Evolutionary conservation across 2,113 vertebrate genomes (phyloP), one percentile per base, ranked within the genome.

Genomic region (Argyrosomus japonicus): DNA sequence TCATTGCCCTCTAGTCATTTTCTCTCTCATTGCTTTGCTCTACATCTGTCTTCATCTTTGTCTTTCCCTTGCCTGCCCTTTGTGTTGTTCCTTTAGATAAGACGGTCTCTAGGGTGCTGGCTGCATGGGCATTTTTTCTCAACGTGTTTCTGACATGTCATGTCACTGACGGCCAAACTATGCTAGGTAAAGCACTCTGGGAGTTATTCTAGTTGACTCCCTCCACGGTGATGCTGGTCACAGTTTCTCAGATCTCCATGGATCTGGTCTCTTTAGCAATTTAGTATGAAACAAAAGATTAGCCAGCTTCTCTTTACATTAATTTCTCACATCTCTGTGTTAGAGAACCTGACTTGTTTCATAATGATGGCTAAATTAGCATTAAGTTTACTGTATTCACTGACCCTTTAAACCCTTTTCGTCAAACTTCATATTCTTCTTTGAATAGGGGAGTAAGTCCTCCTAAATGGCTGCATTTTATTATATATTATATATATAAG

Each of bases 31-130:
- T 63, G 27, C 62, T 54, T 62, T 58, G 32, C 57, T 68, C 54
- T 73, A 23, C 84, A 67, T 82, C 76, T 69, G 73, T 85, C 29
- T 86, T 77, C 76, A 43, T 87, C 88, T 85, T 88, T 86, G 84
- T 68, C 75, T 89, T 90, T 87, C 68, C 58, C 53, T 81, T 50
- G 56, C 57, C 14, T 69, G 18, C 21, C 60, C 40, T 79, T 87
- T 83, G 75, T 81, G 50, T 71, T 2, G 27, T 14, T 56, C 27
- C 56, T 67, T 29, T 8, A 62, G 71, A 85, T 69, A 14, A 80
- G 70, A 71, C 21, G 69, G 82, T 87, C 65, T 90, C 88, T 36
- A 2, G 75, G 83, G 32, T 68, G 72, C n/a, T 13, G 53, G 4
- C 65, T 51, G 23, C 51, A 21, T 29, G 21, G 80, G 43, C n/a